phyloP scores from a whole-genome alignment of 2,113 vertebrate genomes.

The Centrocercus urophasianus region DNA sequence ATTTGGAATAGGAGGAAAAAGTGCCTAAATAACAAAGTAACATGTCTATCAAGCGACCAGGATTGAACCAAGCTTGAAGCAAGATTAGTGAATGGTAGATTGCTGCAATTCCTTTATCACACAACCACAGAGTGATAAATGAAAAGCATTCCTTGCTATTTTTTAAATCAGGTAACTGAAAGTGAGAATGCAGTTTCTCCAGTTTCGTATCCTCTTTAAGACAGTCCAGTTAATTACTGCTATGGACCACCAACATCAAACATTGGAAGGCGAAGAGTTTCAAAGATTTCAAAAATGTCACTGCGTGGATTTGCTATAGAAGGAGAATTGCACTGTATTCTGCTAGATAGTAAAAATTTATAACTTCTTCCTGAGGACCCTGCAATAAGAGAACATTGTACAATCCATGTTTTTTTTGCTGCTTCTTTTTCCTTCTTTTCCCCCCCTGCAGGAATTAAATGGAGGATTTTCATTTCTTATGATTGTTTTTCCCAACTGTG shows the following conservation, averaged over 20 bases:
- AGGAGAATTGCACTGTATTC: neutral
- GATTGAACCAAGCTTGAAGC: neutral
- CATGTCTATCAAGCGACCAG: neutral
- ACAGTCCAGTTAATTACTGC: neutral
- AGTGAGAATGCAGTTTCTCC: neutral
- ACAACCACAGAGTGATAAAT: constrained; percentile 20
- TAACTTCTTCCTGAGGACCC: neutral
- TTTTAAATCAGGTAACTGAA: neutral
- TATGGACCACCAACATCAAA: neutral
- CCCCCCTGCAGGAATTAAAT: neutral
- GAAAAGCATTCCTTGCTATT: neutral
- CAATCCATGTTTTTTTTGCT: neutral
- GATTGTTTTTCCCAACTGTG: neutral
- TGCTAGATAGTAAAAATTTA: neutral
- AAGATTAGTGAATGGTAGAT: neutral
- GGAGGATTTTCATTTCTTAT: neutral
- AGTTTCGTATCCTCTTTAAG: neutral
- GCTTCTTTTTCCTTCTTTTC: neutral
- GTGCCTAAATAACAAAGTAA: neutral
- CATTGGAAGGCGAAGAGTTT: neutral
- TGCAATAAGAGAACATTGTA: neutral
- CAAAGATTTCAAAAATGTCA: neutral
- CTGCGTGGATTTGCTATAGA: neutral
- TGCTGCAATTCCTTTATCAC: neutral
- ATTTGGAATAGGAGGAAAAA: neutral